A percentile compares a stretch with the other conserved stretches of the same genome.
phyloP scores from a whole-genome alignment of 2,888 invertebrate genomes.

The Diaprepes abbreviatus region DNA sequence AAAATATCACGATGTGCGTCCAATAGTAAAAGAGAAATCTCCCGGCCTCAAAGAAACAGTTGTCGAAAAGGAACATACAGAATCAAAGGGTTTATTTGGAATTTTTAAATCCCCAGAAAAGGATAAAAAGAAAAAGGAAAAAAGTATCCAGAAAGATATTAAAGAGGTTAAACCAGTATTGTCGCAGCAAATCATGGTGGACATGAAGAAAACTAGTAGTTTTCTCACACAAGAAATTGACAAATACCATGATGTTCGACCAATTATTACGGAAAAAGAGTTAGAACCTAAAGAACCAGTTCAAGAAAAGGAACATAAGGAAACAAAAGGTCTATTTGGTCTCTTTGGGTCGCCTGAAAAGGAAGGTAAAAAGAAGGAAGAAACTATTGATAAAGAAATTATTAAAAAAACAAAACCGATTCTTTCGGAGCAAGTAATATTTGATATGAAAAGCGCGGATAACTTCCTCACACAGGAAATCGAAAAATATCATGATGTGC shows the following conservation, averaged over 20 bases:
- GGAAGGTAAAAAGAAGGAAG: slow-evolving; percentile 33
- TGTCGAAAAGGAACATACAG: neutral
- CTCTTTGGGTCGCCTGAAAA: slow-evolving; percentile 37
- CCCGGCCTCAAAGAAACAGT: slow-evolving; percentile 23
- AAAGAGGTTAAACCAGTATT: slow-evolving; percentile 37
- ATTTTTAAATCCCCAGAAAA: slow-evolving; percentile 31
- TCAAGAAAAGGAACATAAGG: slow-evolving; percentile 24
- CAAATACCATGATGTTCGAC: slow-evolving; percentile 50
- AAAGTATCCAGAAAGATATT: neutral
- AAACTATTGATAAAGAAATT: slow-evolving; percentile 14
- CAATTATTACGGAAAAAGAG: neutral
- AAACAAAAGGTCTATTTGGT: slow-evolving; percentile 39
- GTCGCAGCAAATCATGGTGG: slow-evolving; percentile 42
- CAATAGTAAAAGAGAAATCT: slow-evolving; percentile 34
- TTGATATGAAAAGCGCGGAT: slow-evolving; percentile 49
- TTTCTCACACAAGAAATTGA: slow-evolving; percentile 54
- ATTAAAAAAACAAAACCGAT: slow-evolving; percentile 21
- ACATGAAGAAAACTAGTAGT: slow-evolving; percentile 52
- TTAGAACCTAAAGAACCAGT: slow-evolving; percentile 39
- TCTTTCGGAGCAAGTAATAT: slow-evolving; percentile 44
- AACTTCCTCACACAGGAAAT: slow-evolving; percentile 38
- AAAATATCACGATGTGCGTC: slow-evolving; percentile 50
- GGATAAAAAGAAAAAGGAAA: slow-evolving; percentile 30
- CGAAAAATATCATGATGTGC: slow-evolving; percentile 52
- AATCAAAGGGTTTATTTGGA: slow-evolving; percentile 22